phyloP scores from a whole-genome alignment of 2,113 vertebrate species.

The Corydoras maculifer region DNA sequence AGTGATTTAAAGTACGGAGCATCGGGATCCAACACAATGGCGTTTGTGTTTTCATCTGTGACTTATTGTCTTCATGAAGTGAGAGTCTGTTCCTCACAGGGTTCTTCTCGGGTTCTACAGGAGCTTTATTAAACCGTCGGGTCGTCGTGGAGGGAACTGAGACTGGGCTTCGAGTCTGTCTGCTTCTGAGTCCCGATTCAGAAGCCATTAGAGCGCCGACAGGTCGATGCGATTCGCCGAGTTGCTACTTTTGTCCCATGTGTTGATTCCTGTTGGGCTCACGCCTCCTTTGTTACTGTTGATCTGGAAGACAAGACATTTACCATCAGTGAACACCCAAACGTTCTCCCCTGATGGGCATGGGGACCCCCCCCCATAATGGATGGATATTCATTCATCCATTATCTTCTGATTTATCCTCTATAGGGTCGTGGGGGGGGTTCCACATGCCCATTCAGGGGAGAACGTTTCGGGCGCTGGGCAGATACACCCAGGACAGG shows the following conservation, averaged over 20 bases:
- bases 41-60: constrained; percentile 33
- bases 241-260: constrained; percentile 88
- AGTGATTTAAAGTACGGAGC: neutral
- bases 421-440: no score
- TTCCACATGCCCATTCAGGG: no score
- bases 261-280: constrained; percentile 78
- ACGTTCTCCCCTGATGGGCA: neutral
- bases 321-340: neutral
- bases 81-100: neutral
- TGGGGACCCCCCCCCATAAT: no score
- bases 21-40: constrained; percentile 21
- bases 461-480: no score
- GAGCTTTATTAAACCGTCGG: neutral
- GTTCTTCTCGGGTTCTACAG: neutral
- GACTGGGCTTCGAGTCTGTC: constrained; percentile 12
- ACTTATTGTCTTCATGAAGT: constrained; percentile 9
- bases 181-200: constrained; percentile 13
- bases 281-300: constrained; percentile 79
- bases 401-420: no score
- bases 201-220: constrained; percentile 74
- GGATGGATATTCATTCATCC: no score
- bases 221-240: constrained; percentile 84
- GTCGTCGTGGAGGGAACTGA: constrained; percentile 4
- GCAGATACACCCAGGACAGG: no score
- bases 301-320: constrained; percentile 65